phyloP scores from a whole-genome alignment of 53 echinoderm and acorn worm species.

The Arbacia lixula region DNA sequence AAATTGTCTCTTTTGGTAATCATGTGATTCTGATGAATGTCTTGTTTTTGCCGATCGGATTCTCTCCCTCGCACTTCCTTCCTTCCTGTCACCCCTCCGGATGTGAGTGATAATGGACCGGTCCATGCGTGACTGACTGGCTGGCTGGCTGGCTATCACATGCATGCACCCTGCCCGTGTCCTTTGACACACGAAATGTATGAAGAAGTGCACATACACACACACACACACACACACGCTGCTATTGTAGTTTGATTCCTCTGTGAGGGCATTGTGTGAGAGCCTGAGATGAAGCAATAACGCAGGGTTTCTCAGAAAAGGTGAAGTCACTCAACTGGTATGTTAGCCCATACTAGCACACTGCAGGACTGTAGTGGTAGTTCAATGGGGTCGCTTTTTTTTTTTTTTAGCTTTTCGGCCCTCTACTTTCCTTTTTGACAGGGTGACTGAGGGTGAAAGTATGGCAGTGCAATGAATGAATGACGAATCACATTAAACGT shows the following conservation, averaged over 20 bases:
- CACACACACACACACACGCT: constrained; percentile 7
- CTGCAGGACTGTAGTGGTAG: not conserved
- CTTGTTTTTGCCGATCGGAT: constrained; percentile 1
- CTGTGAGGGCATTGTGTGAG: not conserved
- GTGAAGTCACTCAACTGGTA: constrained; percentile 35
- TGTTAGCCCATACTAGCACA: not conserved
- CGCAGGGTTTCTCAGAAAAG: constrained; percentile 5
- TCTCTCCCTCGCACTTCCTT: constrained; percentile 3
- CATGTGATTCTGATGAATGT: not conserved
- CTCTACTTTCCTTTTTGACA: too few species aligned
- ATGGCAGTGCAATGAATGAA: too few species aligned
- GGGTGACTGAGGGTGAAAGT: too few species aligned
- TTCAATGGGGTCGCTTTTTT: not conserved
- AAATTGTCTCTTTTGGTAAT: not conserved
- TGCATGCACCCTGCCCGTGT: too few species aligned
- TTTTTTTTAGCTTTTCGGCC: not conserved
- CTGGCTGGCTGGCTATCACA: constrained; percentile 43
- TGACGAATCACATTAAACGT: too few species aligned
- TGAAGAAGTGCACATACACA: constrained; percentile 1
- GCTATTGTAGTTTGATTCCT: not conserved
- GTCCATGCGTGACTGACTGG: constrained; percentile 51
- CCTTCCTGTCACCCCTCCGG: constrained; percentile 45
- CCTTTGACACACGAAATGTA: too few species aligned
- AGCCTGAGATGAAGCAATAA: constrained; percentile 12
- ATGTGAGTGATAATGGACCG: constrained; percentile 46